phyloP scores from a whole-genome alignment of 2,888 invertebrate species.

The Bombylius discolor region DNA sequence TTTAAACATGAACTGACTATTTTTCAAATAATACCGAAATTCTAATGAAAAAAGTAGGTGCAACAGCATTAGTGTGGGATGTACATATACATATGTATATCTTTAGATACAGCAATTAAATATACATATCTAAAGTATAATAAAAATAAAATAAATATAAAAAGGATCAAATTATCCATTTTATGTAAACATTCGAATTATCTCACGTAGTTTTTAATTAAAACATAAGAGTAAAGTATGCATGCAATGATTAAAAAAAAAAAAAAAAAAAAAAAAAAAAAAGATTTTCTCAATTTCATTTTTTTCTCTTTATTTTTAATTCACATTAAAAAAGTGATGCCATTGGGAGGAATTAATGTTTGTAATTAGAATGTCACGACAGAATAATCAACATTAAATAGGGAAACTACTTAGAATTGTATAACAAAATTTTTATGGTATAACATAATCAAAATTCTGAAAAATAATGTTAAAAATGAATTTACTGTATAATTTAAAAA shows the following conservation, averaged over 20 bases:
- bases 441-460: too few relatives aligned
- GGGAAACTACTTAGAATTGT: too few relatives aligned
- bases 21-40: too few relatives aligned
- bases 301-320: background rate
- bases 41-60: too few relatives aligned
- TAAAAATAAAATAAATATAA: background rate
- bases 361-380: constrained; percentile 4
- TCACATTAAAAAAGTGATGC: background rate
- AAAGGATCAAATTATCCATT: constrained; percentile 10
- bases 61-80: background rate
- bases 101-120: background rate
- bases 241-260: too few relatives aligned
- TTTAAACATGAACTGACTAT: constrained; percentile 3
- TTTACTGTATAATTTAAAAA: constrained; percentile 2
- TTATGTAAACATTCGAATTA: constrained; percentile 10
- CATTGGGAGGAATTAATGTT: background rate
- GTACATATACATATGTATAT: background rate
- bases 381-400: background rate
- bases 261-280: background rate
- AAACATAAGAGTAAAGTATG: background rate
- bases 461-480: too few relatives aligned
- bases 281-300: background rate
- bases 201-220: constrained; percentile 13
- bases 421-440: too few relatives aligned
- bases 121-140: constrained; percentile 2